Percentiles rank a stretch among this genome's conserved stretches.
Conservation (phyloP, 1,140 invertebrate genomes). For the Amphibalanus amphitrite region DNA sequence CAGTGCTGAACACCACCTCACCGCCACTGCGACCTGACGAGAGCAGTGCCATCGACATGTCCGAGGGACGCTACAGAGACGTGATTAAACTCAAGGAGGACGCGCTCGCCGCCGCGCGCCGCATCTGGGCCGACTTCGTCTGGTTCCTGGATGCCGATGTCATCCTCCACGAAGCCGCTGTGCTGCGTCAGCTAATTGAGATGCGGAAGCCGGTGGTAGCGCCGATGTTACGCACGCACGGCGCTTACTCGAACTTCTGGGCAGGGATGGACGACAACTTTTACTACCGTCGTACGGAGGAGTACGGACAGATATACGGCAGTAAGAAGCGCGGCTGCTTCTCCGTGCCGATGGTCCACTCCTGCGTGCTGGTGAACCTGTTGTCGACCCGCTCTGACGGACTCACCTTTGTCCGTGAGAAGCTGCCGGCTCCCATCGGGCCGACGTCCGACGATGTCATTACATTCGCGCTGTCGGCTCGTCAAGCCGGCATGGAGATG, state of each 20-base stretch:
- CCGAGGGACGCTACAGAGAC: slow-evolving; percentile 51
- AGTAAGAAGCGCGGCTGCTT: slow-evolving; percentile 54
- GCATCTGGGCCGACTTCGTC: slow-evolving; percentile 66
- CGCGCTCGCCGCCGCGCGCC: slow-evolving; percentile 49
- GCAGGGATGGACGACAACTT: slow-evolving; percentile 71
- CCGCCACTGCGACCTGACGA: slow-evolving; percentile 38
- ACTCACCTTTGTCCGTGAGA: slow-evolving; percentile 55
- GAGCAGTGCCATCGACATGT: slow-evolving; percentile 44
- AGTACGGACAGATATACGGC: slow-evolving; percentile 65
- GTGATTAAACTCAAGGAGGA: slow-evolving; percentile 63
- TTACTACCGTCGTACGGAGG: slow-evolving; percentile 72
- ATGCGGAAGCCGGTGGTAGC: slow-evolving; percentile 40
- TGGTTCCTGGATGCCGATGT: slow-evolving; percentile 79
- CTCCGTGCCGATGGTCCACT: slow-evolving; percentile 80
- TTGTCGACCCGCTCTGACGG: slow-evolving; percentile 36
- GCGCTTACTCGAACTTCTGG: slow-evolving; percentile 92
- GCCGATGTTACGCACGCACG: slow-evolving; percentile 69
- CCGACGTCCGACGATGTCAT: slow-evolving; percentile 92
- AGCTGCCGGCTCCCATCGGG: slow-evolving; percentile 44
- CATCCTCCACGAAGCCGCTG: slow-evolving; percentile 53
- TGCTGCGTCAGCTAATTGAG: slow-evolving; percentile 45
- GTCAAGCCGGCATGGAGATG: slow-evolving; percentile 48
- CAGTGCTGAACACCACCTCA: slow-evolving; percentile 35
- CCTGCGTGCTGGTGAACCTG: slow-evolving; percentile 67
- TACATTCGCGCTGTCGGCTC: slow-evolving; percentile 72